Percentiles rank a stretch among this genome's conserved stretches.
Conservation (phyloP, 2,797 vertebrate species). For the Periparus ater region DNA sequence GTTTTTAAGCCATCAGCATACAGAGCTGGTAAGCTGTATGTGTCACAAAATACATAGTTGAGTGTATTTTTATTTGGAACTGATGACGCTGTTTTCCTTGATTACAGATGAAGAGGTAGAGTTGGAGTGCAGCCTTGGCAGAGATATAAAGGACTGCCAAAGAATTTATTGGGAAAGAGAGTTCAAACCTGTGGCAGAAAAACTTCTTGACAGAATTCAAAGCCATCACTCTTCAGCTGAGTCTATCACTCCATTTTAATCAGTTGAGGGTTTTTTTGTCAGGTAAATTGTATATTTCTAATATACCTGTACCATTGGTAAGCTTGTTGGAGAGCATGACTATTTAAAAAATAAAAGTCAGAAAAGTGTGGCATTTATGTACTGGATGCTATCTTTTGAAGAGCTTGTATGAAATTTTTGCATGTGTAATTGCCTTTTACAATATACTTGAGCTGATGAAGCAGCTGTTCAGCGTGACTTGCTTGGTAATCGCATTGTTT, state of each 20-base stretch:
- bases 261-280: fast-evolving
- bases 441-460: not conserved
- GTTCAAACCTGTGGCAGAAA: conserved; percentile 89
- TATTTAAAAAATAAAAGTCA: not conserved
- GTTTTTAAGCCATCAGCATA: not conserved
- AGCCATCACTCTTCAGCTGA: conserved; percentile 49
- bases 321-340: not conserved
- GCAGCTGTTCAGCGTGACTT: not conserved
- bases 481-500: not conserved
- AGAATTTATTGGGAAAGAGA: conserved; percentile 88
- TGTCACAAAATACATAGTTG: not conserved
- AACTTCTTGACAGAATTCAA: conserved; percentile 81
- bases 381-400: not conserved
- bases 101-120: conserved; percentile 83
- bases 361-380: not conserved
- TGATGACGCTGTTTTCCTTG: conserved; percentile 15
- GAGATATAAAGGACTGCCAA: conserved; percentile 79
- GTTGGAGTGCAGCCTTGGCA: conserved; percentile 75
- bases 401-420: not conserved
- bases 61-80: not conserved
- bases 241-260: conserved; percentile 29
- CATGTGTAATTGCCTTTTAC: not conserved
- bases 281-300: not conserved
- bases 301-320: not conserved
- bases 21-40: not conserved